Evolutionary conservation across 2,113 vertebrate genomes (phyloP).

Genomic region (Candoia aspera): DNA sequence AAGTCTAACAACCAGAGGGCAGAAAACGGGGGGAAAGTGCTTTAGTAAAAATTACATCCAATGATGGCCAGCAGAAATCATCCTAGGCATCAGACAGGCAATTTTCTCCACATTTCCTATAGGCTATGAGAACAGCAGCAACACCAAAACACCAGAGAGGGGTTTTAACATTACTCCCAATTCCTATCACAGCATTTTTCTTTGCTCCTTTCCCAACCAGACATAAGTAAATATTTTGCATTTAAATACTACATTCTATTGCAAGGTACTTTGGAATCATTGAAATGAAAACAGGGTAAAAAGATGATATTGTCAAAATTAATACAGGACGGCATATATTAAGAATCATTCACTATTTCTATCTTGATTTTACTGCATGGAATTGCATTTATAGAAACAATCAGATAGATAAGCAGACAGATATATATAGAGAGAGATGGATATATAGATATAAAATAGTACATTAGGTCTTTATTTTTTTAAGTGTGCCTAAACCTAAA

Average conservation of each 20-base stretch:
- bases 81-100: neutral
- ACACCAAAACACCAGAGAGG: neutral
- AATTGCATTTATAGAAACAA: neutral
- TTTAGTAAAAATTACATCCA: neutral
- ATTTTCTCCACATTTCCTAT: neutral
- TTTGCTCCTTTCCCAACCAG: neutral
- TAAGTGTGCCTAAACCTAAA: conserved; percentile 56
- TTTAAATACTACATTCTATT: neutral
- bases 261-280: neutral
- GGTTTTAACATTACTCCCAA: too few relatives aligned
- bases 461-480: conserved; percentile 25
- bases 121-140: neutral
- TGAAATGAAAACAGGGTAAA: neutral
- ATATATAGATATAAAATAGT: conserved; percentile 15
- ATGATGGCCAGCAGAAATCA: neutral
- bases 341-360: neutral
- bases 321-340: too few relatives aligned
- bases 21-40: neutral
- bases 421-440: neutral
- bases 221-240: neutral
- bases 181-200: neutral
- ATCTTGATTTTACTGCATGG: neutral
- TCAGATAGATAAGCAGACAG: neutral
- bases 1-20: neutral
- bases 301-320: neutral